phyloP scores from a whole-genome alignment of 1,140 invertebrate genomes.

The Matsumurasca onukii region DNA sequence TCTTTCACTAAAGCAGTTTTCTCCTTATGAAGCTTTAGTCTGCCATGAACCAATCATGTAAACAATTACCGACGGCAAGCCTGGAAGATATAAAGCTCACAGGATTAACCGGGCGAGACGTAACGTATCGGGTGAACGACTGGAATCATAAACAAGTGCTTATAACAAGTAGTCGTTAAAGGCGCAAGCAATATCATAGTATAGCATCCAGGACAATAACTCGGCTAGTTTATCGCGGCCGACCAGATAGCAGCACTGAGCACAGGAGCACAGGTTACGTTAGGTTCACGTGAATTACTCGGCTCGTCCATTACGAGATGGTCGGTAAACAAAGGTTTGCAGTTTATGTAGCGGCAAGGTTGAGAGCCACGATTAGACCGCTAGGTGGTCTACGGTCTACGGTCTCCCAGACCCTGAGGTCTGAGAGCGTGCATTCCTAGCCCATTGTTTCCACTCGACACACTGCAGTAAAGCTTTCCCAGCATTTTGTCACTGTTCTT shows the following conservation, averaged over 20 bases:
- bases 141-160: slow-evolving; percentile 15
- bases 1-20: too few species aligned
- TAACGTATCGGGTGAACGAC: neutral
- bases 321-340: neutral
- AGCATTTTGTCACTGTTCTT: slow-evolving; percentile 2
- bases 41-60: too few species aligned
- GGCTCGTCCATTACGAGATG: slow-evolving; percentile 2
- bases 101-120: neutral
- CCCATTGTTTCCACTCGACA: neutral
- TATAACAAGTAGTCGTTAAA: slow-evolving; percentile 11
- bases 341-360: neutral
- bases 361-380: too few species aligned
- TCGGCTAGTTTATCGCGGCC: neutral
- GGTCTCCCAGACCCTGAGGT: too few species aligned
- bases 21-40: too few species aligned
- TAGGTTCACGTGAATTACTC: neutral
- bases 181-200: slow-evolving; percentile 8
- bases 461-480: neutral
- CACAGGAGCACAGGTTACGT: neutral
- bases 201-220: slow-evolving; percentile 7
- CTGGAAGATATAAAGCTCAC: too few species aligned
- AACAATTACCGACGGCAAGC: too few species aligned
- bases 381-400: neutral
- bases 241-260: neutral
- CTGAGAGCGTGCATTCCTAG: neutral